Conservation (phyloP, 2,797 vertebrate genomes). For the Linurgus olivaceus region DNA sequence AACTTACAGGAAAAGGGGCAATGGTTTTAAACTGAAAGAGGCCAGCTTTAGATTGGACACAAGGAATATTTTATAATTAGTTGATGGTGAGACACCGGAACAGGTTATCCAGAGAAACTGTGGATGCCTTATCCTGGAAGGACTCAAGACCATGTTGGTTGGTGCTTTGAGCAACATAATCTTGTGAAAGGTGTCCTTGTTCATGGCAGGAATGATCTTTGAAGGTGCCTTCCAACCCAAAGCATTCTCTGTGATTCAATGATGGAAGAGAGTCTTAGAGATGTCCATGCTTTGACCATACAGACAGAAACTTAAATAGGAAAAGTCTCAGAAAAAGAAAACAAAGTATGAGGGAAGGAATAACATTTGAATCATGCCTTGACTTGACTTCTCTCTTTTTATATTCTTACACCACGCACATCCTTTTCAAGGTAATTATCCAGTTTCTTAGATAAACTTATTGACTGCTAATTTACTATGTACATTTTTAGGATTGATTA, state of each 20-base stretch:
- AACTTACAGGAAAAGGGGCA: background rate
- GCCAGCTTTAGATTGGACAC: background rate
- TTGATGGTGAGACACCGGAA: background rate
- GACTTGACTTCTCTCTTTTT: background rate
- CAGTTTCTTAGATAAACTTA: constrained; percentile 11
- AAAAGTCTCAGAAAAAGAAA: background rate
- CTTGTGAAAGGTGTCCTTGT: background rate
- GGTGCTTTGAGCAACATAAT: background rate
- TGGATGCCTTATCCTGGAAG: background rate
- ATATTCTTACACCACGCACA: background rate
- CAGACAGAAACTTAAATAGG: background rate
- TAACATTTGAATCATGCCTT: background rate
- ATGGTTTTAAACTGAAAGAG: background rate
- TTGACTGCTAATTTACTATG: background rate
- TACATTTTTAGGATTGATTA: constrained; percentile 5
- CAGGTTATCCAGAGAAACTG: background rate
- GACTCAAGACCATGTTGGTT: fast-evolving
- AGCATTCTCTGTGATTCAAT: background rate
- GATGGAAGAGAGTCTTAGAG: background rate
- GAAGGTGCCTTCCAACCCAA: background rate
- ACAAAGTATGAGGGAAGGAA: background rate
- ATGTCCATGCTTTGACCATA: background rate
- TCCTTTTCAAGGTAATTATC: constrained; percentile 8
- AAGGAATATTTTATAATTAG: background rate
- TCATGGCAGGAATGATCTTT: background rate